Conservation (phyloP, 1,140 invertebrate species). For the Protaetia brevitarsis region DNA sequence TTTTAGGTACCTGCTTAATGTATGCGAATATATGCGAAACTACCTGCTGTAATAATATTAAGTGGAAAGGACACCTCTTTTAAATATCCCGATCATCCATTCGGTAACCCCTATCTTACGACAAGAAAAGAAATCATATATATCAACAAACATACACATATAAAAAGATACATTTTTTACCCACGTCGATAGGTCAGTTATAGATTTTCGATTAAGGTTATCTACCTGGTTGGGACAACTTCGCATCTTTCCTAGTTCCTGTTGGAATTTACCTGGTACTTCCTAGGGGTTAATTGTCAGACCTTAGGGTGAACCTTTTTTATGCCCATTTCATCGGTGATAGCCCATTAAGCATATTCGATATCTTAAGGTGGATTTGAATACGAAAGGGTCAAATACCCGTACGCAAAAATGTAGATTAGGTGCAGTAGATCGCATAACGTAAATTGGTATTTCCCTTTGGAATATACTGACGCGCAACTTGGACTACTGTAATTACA, state of each 20-base stretch:
- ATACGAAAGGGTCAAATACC: slow-evolving; percentile 44
- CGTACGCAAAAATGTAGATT: slow-evolving; percentile 46
- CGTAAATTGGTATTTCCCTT: not conserved
- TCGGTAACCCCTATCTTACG: not conserved
- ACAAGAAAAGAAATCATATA: not conserved
- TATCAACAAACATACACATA: not conserved
- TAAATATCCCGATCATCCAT: slow-evolving; percentile 27
- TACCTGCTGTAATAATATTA: slow-evolving; percentile 50
- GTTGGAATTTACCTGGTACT: not conserved
- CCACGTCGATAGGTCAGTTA: slow-evolving; percentile 2
- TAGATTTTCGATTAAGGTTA: not conserved
- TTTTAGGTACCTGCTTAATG: slow-evolving; percentile 49
- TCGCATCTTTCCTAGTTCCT: not conserved
- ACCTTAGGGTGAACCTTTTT: slow-evolving; percentile 27
- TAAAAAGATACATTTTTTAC: slow-evolving; percentile 13
- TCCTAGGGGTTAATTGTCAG: slow-evolving; percentile 27
- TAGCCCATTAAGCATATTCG: slow-evolving; percentile 48
- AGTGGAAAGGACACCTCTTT: slow-evolving; percentile 48
- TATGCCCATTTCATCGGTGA: slow-evolving; percentile 36
- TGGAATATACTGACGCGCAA: not conserved
- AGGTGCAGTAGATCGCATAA: slow-evolving; percentile 33
- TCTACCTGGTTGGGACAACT: not conserved
- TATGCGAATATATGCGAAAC: slow-evolving; percentile 47
- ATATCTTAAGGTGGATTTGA: slow-evolving; percentile 45
- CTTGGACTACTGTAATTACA: slow-evolving; percentile 14